A percentile compares a stretch with the other conserved stretches of the same genome.
These are phyloP conservation scores for Adelosebastes latens DNA, from an alignment of 2,797 vertebrate genomes.

Conservation along the genomic window DNA sequence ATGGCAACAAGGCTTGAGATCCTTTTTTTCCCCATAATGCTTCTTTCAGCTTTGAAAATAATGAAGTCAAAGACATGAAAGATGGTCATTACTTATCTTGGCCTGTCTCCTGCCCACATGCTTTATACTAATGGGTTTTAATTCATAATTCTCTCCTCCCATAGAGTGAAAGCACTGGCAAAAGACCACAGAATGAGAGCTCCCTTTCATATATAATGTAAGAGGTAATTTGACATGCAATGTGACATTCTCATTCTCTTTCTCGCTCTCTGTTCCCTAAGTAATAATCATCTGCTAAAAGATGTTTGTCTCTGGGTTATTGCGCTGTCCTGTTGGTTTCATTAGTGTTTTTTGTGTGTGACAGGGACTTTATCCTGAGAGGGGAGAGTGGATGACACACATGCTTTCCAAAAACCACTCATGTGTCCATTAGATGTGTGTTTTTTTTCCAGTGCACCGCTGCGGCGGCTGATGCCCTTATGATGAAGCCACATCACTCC, in stretches of 20 bases:
- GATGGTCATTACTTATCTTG: constrained; percentile 42
- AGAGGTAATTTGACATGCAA: constrained; percentile 59
- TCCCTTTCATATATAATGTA: constrained; percentile 55
- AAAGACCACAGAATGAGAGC: constrained; percentile 37
- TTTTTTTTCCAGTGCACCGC: constrained; percentile 36
- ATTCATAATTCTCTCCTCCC: constrained; percentile 44
- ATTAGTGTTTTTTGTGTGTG: constrained; percentile 47
- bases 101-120: constrained; percentile 21
- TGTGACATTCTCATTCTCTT: constrained; percentile 65
- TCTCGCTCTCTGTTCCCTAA: constrained; percentile 31
- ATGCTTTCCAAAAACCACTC: constrained; percentile 67
- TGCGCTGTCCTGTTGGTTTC: constrained; percentile 63
- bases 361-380: constrained; percentile 49
- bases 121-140: constrained; percentile 58
- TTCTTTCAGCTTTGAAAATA: constrained; percentile 41
- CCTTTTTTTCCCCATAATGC: background rate
- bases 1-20: background rate
- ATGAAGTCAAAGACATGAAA: constrained; percentile 36
- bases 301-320: constrained; percentile 73
- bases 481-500: constrained; percentile 43
- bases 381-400: constrained; percentile 64
- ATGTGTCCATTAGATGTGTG: constrained; percentile 75
- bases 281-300: constrained; percentile 70
- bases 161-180: constrained; percentile 39
- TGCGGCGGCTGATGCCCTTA: constrained; percentile 38